Conservation (phyloP, 2,888 invertebrate species). For the Scelioninae gen. 1 region DNA sequence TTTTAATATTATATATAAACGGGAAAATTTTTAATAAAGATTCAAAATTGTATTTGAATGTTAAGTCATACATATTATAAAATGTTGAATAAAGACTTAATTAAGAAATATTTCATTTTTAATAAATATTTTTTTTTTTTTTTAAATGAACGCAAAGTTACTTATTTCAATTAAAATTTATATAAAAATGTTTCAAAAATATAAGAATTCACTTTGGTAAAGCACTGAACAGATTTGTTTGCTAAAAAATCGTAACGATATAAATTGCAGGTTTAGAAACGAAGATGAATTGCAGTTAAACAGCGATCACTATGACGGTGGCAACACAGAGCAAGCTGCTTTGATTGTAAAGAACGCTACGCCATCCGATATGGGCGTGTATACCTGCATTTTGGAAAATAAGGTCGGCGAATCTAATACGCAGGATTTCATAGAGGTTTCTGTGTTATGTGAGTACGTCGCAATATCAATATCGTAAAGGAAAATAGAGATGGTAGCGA, state of each 20-base stretch:
- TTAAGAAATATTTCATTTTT: too few relatives aligned
- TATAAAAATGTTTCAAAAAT: too few relatives aligned
- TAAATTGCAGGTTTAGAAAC: constrained; percentile 88
- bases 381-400: constrained; percentile 92
- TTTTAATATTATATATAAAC: too few relatives aligned
- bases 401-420: constrained; percentile 91
- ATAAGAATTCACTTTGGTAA: too few relatives aligned
- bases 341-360: constrained; percentile 91
- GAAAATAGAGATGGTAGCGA: constrained; percentile 56
- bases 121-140: too few relatives aligned
- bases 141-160: too few relatives aligned
- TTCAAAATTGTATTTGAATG: too few relatives aligned
- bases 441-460: constrained; percentile 91
- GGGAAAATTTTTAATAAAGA: too few relatives aligned
- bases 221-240: too few relatives aligned
- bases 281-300: constrained; percentile 87
- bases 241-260: constrained; percentile 18
- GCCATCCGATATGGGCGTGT: constrained; percentile 92
- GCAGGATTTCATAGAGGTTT: constrained; percentile 90
- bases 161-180: too few relatives aligned
- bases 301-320: constrained; percentile 90
- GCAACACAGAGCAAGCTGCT: constrained; percentile 90
- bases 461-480: constrained; percentile 70
- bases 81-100: too few relatives aligned
- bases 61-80: too few relatives aligned